These are phyloP conservation scores for Cheilosia pagana DNA, from an alignment of 2,888 invertebrate species.

Conservation along the genomic window DNA sequence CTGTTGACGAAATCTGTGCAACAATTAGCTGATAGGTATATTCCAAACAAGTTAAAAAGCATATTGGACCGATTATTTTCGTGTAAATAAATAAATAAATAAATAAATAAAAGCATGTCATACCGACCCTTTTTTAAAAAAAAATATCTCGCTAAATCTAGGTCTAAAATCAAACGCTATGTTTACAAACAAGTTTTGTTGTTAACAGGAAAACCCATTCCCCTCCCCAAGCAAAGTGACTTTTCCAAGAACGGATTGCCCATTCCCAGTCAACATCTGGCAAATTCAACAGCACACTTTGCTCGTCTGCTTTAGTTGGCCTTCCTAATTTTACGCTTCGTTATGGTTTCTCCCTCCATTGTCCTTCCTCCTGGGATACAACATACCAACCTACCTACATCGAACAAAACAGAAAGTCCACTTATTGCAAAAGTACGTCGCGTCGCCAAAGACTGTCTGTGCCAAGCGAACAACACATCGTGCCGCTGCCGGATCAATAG, in stretches of 20 bases:
- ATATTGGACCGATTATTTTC: no score
- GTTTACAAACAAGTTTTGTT: background rate
- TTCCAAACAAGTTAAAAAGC: no score
- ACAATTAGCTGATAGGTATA: no score
- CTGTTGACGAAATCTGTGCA: no score
- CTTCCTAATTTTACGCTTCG: slow-evolving; percentile 65
- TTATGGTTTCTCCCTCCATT: slow-evolving; percentile 61
- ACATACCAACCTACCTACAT: background rate
- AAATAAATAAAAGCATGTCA: no score
- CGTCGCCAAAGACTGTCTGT: slow-evolving; percentile 60
- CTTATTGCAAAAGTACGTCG: slow-evolving; percentile 66
- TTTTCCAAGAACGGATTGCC: background rate
- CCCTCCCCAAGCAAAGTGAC: background rate
- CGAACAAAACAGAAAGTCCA: slow-evolving; percentile 34
- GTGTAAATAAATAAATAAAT: no score
- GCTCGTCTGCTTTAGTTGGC: background rate
- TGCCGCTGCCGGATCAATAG: slow-evolving; percentile 65
- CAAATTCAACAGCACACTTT: slow-evolving; percentile 61
- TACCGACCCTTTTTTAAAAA: no score
- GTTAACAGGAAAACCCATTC: background rate
- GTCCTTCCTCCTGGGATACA: slow-evolving; percentile 22
- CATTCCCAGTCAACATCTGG: slow-evolving; percentile 46
- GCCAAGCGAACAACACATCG: slow-evolving; percentile 32
- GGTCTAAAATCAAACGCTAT: no score
- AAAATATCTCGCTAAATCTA: no score